phyloP scores from a whole-genome alignment of 2,888 invertebrate genomes.

The Cheilosia urbana region DNA sequence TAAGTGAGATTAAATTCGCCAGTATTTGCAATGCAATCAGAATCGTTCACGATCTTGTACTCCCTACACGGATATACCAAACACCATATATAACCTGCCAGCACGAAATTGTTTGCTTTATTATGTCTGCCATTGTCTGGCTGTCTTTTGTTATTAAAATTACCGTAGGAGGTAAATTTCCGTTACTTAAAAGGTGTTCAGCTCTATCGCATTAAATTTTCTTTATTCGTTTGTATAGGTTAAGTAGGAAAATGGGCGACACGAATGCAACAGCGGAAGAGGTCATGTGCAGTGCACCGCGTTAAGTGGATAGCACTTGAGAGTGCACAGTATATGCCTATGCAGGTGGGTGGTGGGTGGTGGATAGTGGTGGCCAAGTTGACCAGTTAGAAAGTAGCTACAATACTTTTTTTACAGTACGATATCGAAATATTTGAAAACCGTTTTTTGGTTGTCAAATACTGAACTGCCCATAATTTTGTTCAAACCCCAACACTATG shows the following conservation, averaged over 20 bases:
- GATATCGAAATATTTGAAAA: too few species aligned
- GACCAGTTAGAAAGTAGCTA: too few species aligned
- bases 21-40: conserved; percentile 48
- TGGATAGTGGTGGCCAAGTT: too few species aligned
- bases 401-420: too few species aligned
- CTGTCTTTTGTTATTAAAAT: conserved; percentile 49
- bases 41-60: conserved; percentile 43
- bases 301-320: too few species aligned
- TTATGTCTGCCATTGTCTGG: conserved; percentile 11
- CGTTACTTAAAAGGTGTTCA: conserved; percentile 46
- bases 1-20: conserved; percentile 66
- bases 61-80: background rate
- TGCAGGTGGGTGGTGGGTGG: too few species aligned
- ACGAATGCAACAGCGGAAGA: background rate
- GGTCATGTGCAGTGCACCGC: too few species aligned
- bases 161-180: conserved; percentile 45
- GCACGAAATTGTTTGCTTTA: conserved; percentile 35
- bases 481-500: too few species aligned
- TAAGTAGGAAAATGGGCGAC: conserved; percentile 2
- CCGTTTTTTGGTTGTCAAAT: too few species aligned
- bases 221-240: conserved; percentile 12
- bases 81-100: conserved; percentile 9
- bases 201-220: conserved; percentile 19
- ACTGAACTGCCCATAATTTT: too few species aligned
- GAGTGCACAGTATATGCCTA: too few species aligned